Conservation (phyloP, 2,888 invertebrate genomes). For the Cerastoderma edule region DNA sequence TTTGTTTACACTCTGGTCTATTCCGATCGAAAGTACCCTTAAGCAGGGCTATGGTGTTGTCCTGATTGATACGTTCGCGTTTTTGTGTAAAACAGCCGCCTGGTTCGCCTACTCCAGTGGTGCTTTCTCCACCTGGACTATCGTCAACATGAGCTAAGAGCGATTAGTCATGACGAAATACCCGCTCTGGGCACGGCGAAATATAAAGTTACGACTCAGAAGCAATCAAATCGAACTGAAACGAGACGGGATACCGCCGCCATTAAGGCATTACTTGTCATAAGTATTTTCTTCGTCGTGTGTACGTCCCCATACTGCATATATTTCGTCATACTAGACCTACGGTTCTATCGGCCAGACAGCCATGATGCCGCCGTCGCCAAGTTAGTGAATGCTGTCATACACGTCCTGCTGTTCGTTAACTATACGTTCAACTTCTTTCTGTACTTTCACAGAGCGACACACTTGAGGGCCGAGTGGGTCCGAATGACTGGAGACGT, state of each 20-base stretch:
- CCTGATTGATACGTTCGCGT: neutral
- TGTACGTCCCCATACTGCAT: neutral
- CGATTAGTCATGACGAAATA: neutral
- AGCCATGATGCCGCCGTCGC: no score
- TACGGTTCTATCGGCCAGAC: no score
- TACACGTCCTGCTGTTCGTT: neutral
- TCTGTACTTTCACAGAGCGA: neutral
- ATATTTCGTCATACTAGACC: no score
- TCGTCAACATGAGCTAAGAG: neutral
- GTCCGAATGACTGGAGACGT: no score
- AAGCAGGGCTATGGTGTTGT: neutral
- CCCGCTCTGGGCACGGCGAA: neutral
- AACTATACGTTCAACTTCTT: slow-evolving; percentile 3
- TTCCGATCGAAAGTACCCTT: neutral
- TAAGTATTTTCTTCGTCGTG: neutral
- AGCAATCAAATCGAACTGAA: no score
- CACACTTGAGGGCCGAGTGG: neutral
- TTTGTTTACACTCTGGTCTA: neutral
- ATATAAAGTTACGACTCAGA: no score
- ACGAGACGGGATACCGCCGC: neutral
- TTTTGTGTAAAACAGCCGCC: neutral
- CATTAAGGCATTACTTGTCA: neutral
- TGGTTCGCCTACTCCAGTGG: neutral
- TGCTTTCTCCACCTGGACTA: neutral
- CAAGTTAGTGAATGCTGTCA: neutral